Base-by-base conservation (phyloP, 2,888 invertebrate species). In the Temnothorax rugatulus region DNA sequence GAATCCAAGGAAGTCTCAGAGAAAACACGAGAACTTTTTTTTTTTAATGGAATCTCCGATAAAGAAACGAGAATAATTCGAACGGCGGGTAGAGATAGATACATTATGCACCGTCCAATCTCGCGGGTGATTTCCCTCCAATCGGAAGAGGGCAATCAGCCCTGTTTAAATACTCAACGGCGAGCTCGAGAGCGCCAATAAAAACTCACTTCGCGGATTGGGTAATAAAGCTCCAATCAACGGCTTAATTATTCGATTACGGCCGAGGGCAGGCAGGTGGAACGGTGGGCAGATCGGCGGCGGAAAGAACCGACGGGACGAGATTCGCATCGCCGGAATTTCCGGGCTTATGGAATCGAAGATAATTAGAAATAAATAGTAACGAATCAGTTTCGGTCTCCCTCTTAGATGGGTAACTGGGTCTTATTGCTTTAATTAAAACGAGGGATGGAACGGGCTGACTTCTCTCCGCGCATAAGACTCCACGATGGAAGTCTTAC, bases 161-260 rank as follows among this genome's bases (percentile, higher is more conserved):
- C 90, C 92, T 92, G 93, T 93, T 93, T 93, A 92, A 92, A 93
- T 92, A 91, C 93, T 90, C 91, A 89, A 91, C 89, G 90, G 88
- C 87, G 84, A 88, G 90, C 91, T 91, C 90, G 91, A 89, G 91
- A 91, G 92, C 90, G 90, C 93, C 93, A 93, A 94, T 94, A 94
- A 94, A 94, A 94, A 94, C 93, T 94, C 93, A 94, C 94, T 94
- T 92, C 92, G 92, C 92, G 94, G 93, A 94, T 94, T 94, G 94
- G 94, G 92, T 94, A 94, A 94, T 94, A 94, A 94, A 94, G 94
- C 94, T 94, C 93, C 94, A 94, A 94, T 94, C 94, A 94, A 94
- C 93, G 93, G 94, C 93, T 94, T 94, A 94, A 94, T 94, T 94
- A 94, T 94, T 94, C 94, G 94, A 94, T 94, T 94, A 94, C 92